Conservation (phyloP, 2,113 vertebrate genomes). For the Monopterus albus region DNA sequence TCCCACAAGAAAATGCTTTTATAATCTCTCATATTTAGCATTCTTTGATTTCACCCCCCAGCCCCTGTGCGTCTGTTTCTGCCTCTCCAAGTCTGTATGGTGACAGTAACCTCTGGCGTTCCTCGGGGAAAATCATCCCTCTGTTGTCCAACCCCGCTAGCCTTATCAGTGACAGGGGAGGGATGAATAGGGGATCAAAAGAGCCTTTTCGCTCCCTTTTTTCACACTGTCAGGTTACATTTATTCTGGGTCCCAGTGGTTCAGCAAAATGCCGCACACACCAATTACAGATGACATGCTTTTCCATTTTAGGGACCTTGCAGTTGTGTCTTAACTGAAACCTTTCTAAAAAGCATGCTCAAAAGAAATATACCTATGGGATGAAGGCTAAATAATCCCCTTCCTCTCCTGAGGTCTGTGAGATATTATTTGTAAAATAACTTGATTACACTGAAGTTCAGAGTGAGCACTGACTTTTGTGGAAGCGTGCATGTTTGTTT, state of each 20-base stretch:
- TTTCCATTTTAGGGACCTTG: conserved; percentile 55
- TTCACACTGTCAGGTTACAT: conserved; percentile 75
- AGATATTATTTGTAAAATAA: not conserved
- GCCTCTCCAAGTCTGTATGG: conserved; percentile 30
- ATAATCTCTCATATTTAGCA: conserved; percentile 47
- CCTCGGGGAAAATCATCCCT: conserved; percentile 68
- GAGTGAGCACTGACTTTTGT: not conserved
- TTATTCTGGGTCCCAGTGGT: conserved; percentile 67
- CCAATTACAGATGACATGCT: conserved; percentile 70
- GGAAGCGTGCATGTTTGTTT: conserved; percentile 6
- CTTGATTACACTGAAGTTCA: not conserved
- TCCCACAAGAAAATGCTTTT: conserved; percentile 35
- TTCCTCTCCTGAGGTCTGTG: not conserved
- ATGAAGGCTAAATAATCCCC: not conserved
- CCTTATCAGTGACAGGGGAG: conserved; percentile 74
- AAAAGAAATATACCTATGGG: conserved; percentile 18
- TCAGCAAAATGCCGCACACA: conserved; percentile 63
- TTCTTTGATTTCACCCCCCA: conserved; percentile 25
- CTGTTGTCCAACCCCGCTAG: conserved; percentile 49
- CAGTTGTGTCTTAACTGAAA: conserved; percentile 38
- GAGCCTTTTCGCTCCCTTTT: conserved; percentile 67
- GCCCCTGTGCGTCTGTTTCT: conserved; percentile 1
- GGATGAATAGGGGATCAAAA: conserved; percentile 81
- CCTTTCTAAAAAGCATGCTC: conserved; percentile 40
- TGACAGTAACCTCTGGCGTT: conserved; percentile 57